Conservation (phyloP, 1,140 invertebrate genomes). For the Lasioglossum baleicum region DNA sequence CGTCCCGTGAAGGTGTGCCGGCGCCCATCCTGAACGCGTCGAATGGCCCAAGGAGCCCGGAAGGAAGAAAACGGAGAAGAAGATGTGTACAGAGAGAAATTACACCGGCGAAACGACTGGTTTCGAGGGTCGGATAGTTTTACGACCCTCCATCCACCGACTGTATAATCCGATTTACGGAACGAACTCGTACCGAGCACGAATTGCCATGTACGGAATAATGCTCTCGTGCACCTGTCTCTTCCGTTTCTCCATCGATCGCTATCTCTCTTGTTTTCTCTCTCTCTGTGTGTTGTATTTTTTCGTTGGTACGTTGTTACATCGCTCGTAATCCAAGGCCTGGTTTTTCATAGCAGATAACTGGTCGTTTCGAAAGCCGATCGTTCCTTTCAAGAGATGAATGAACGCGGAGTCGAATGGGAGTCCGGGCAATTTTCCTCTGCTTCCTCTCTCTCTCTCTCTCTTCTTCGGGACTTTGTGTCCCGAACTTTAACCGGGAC, state of each 20-base stretch:
- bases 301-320: too few species aligned
- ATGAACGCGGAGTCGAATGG: too few species aligned
- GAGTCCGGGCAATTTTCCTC: too few species aligned
- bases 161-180: constrained; percentile 53
- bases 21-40: neutral
- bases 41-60: neutral
- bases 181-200: constrained; percentile 24
- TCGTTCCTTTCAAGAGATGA: too few species aligned
- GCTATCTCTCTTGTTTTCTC: neutral
- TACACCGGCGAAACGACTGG: constrained; percentile 30
- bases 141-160: constrained; percentile 17
- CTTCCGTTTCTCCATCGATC: constrained; percentile 15
- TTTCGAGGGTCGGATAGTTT: constrained; percentile 27
- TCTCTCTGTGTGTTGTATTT: too few species aligned
- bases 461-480: too few species aligned
- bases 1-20: neutral
- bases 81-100: constrained; percentile 31
- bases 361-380: too few species aligned
- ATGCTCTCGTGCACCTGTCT: constrained; percentile 1
- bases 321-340: too few species aligned
- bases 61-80: neutral
- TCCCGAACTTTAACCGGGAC: too few species aligned
- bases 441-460: too few species aligned
- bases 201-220: neutral
- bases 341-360: too few species aligned